These are phyloP conservation scores for Strigamia crassipes DNA, from an alignment of 2,888 invertebrate species.

Conservation along the genomic window DNA sequence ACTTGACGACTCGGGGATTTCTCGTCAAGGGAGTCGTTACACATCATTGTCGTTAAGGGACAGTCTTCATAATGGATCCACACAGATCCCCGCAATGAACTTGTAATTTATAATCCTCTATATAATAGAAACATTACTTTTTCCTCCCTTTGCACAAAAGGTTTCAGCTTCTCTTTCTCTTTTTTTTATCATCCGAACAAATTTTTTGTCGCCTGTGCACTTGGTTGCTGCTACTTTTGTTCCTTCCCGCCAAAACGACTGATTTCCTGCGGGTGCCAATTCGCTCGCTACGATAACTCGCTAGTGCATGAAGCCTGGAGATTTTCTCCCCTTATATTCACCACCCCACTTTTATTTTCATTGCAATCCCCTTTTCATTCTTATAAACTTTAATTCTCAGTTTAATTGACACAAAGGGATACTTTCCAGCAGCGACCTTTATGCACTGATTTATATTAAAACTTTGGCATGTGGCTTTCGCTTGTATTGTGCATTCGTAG, in stretches of 20 bases:
- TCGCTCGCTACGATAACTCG: neutral
- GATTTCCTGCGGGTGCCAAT: constrained; percentile 22
- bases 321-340: neutral
- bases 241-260: constrained; percentile 20
- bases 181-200: neutral
- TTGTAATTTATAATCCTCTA: neutral
- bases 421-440: too few species aligned
- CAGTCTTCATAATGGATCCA: neutral
- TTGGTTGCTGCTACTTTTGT: constrained; percentile 2
- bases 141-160: neutral
- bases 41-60: neutral
- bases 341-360: neutral
- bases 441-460: neutral
- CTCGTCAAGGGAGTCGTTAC: neutral
- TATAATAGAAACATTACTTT: constrained; percentile 5
- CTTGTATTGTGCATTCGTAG: neutral
- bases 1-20: neutral
- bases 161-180: neutral
- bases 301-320: constrained; percentile 18
- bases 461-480: neutral
- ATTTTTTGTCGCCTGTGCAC: constrained; percentile 1
- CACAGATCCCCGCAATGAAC: neutral
- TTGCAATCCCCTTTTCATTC: neutral
- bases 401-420: neutral
- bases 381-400: neutral